phyloP scores from a whole-genome alignment of 2,797 vertebrate genomes.

The Glyptemys insculpta region DNA sequence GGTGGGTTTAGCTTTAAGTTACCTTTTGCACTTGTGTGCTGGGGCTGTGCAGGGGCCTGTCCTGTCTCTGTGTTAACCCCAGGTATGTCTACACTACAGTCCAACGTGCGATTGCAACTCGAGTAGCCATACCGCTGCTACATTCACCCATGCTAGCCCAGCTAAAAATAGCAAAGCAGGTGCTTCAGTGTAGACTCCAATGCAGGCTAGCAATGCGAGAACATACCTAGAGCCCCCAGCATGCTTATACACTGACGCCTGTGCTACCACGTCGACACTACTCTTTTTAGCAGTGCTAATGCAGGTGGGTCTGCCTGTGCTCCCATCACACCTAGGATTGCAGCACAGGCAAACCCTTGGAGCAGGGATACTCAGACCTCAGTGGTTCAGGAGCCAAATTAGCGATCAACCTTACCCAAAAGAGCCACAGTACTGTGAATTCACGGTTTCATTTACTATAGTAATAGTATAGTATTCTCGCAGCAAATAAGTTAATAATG shows the following conservation, averaged over 20 bases:
- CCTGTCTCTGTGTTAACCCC: not conserved
- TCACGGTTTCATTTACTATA: no score
- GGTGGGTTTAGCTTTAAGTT: not conserved
- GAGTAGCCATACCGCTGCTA: not conserved
- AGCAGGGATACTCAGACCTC: not conserved
- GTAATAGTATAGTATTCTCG: no score
- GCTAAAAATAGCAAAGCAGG: not conserved
- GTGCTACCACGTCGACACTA: not conserved
- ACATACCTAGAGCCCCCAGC: not conserved
- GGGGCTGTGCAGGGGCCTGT: not conserved
- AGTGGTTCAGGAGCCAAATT: no score
- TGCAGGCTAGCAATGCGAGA: not conserved
- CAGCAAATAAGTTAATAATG: no score
- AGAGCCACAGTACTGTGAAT: no score
- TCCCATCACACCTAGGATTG: not conserved
- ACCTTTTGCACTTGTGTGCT: not conserved
- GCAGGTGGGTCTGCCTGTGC: not conserved
- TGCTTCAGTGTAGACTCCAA: no score
- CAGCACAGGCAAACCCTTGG: not conserved
- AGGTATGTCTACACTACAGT: not conserved
- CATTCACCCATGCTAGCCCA: not conserved
- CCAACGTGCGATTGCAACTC: not conserved
- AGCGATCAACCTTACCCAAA: no score
- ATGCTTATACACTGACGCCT: not conserved
- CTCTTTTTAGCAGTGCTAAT: not conserved